Evolutionary conservation across 2,888 invertebrate species (phyloP), one percentile per base, ranked within the genome.

Genomic region (Drosophila nigritarsus): DNA sequence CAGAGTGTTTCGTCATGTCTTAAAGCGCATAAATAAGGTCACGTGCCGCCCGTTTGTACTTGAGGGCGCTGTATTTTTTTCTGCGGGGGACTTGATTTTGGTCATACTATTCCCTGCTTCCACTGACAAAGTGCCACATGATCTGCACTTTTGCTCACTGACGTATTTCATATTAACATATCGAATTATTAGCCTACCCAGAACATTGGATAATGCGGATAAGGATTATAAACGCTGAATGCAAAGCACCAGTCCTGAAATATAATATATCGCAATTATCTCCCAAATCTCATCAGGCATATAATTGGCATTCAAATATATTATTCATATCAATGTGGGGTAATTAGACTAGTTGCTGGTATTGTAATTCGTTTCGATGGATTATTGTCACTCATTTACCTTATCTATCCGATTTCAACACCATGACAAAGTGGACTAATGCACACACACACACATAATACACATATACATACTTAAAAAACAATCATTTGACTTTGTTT

Each of bases 11-110:
- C 87, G 85, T 90, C 87, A 83, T 81, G 89, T 82, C 89, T 91
- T 83, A 83, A 90, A 89, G 83, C 89, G 82, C 90, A 91, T 92
- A 92, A 92, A 92, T 92, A 92, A 86, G 90, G 92, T 85, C 92
- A 92, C 92, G 92, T 92, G 92, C 82, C 89, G 69, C 71, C 69
- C 75, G 70, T 89, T 81, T 80, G 69, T 78, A 75, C 64, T 75
- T 76, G 56, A 65, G 70, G 70, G 73, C 62, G 38, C 62, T 38
- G 45, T 30, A 54, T 53, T 42, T 59, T 50, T 49, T 53, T 45
- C 40, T 60, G 68, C 51, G 61, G 56, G 49, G 27, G 30, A 32
- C 30, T 64, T 36, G 56, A 30, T 48, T 30, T 45, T 53, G 42
- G 61, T 67, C 36, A 56, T 65, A 36, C 58, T 53, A 79, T 56